phyloP scores from a whole-genome alignment of 2,797 vertebrate species.

The Gambelia wislizenii region DNA sequence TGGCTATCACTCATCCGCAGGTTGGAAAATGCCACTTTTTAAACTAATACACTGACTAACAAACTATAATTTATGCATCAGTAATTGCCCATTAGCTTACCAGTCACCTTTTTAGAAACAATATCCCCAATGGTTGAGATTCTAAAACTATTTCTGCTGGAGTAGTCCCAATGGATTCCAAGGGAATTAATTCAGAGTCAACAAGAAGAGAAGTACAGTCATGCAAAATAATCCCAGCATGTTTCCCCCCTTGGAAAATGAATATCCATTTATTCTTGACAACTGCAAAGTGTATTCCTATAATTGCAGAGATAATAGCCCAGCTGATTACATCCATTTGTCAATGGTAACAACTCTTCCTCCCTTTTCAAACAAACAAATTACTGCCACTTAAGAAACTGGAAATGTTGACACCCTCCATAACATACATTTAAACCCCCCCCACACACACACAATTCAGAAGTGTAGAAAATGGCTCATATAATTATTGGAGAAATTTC shows the following conservation, averaged over 20 bases:
- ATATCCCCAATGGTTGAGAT: constrained; percentile 57
- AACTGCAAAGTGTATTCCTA: constrained; percentile 67
- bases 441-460: constrained; percentile 46
- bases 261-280: constrained; percentile 61
- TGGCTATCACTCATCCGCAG: constrained; percentile 66
- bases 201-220: not conserved
- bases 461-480: constrained; percentile 63
- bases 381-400: constrained; percentile 64
- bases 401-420: constrained; percentile 64
- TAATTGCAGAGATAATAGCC: constrained; percentile 71
- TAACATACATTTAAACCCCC: constrained; percentile 62
- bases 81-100: constrained; percentile 58
- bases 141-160: not conserved
- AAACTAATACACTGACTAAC: constrained; percentile 12
- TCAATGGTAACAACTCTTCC: constrained; percentile 57
- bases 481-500: constrained; percentile 56
- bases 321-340: constrained; percentile 71
- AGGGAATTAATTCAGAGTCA: constrained; percentile 18
- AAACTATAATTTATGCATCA: constrained; percentile 72
- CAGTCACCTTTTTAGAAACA: constrained; percentile 57
- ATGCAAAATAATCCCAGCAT: constrained; percentile 63
- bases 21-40: constrained; percentile 66
- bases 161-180: constrained; percentile 1
- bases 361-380: constrained; percentile 71
- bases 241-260: constrained; percentile 57